A percentile compares a stretch with the other conserved stretches of the same genome.
These are phyloP conservation scores for Lagopus leucura DNA, from an alignment of 2,113 vertebrate genomes.

Conservation along the genomic window DNA sequence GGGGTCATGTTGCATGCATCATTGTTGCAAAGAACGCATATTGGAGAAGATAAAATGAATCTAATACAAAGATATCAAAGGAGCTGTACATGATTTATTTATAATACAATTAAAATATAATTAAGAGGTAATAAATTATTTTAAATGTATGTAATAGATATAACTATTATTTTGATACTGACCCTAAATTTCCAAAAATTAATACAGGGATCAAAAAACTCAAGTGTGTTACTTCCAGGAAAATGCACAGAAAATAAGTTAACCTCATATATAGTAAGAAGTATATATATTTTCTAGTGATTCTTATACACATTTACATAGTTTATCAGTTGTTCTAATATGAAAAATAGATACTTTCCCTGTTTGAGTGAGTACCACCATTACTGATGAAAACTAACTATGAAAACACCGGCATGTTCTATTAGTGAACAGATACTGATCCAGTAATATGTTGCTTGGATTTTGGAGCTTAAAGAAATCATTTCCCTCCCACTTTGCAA, in stretches of 20 bases:
- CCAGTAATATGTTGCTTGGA: slow-evolving; percentile 4
- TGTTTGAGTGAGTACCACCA: not conserved
- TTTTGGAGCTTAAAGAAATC: slow-evolving; percentile 1
- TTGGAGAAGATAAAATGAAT: not conserved
- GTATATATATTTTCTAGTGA: not conserved
- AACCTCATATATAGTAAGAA: not conserved
- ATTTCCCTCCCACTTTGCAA: not conserved
- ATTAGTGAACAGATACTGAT: slow-evolving; percentile 1
- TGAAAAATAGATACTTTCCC: not conserved
- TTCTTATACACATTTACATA: not conserved
- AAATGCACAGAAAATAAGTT: not conserved
- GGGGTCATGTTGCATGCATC: not conserved
- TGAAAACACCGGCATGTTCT: not conserved
- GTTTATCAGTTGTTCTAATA: not conserved
- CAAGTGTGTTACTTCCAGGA: fast-evolving
- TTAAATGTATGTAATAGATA: not conserved
- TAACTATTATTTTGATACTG: not conserved
- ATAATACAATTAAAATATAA: too few relatives aligned
- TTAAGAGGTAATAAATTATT: not conserved
- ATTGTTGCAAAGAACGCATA: not conserved
- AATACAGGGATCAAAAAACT: not conserved
- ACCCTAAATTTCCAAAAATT: not conserved
- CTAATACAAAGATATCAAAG: not conserved
- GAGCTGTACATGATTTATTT: not conserved
- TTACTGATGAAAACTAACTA: not conserved